A percentile compares a stretch with the other conserved stretches of the same genome.
Conservation (phyloP, 2,797 vertebrate genomes). For the Sebastes melanostomus region DNA sequence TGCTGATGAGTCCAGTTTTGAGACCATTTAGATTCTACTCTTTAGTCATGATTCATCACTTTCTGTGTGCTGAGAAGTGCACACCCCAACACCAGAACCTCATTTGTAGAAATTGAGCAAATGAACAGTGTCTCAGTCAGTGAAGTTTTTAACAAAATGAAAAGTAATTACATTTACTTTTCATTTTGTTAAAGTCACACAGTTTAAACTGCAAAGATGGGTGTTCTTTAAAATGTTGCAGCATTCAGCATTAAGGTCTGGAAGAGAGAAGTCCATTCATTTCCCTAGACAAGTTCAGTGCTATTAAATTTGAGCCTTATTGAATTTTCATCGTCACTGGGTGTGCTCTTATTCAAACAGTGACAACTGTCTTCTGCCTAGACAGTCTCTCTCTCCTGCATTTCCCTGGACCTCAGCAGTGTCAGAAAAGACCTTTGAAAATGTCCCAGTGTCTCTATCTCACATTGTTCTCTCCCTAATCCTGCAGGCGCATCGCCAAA, state of each 20-base stretch:
- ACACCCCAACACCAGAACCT: neutral
- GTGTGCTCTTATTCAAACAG: neutral
- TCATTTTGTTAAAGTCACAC: constrained; percentile 3
- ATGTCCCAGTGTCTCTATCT: constrained; percentile 1
- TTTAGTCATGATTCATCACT: neutral
- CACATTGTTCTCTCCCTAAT: constrained; percentile 31
- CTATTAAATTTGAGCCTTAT: neutral
- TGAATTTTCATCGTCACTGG: neutral
- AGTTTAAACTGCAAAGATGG: neutral
- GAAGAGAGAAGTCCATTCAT: neutral
- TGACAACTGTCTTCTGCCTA: neutral
- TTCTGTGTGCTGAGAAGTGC: neutral
- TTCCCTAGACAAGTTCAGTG: neutral
- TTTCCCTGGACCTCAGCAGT: neutral
- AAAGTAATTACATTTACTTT: constrained; percentile 12
- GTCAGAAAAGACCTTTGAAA: constrained; percentile 25
- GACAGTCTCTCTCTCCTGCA: neutral
- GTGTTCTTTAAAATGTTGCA: neutral
- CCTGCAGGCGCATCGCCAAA: constrained; percentile 85
- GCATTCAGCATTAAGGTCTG: neutral
- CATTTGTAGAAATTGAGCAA: constrained; percentile 8
- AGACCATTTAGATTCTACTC: neutral
- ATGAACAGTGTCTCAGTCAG: neutral
- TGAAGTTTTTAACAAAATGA: neutral
- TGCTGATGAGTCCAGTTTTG: neutral